Evolutionary conservation across 2,797 vertebrate species (phyloP).

Genomic region (Gymnothorax reevesii): DNA sequence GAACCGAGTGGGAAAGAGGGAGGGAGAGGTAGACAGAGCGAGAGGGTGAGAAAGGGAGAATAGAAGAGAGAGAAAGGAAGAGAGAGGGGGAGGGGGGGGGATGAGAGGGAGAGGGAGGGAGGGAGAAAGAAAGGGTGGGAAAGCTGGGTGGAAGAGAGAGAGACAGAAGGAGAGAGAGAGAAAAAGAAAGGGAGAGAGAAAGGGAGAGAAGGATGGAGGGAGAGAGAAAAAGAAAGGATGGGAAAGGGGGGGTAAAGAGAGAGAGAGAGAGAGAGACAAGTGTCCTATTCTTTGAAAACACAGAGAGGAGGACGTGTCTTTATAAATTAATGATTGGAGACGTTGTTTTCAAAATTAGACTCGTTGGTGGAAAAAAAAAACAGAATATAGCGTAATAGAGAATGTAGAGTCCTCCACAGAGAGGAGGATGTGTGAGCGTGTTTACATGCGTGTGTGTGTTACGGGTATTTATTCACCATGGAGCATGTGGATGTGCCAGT

Average conservation of each 20-base stretch:
- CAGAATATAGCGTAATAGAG: too few relatives aligned
- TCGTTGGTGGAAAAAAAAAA: too few relatives aligned
- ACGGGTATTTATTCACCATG: too few relatives aligned
- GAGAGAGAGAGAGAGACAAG: constrained; percentile 53
- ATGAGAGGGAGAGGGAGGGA: background rate
- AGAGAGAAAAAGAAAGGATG: background rate
- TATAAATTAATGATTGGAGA: too few relatives aligned
- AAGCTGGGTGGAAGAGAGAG: too few relatives aligned
- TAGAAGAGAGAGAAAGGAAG: background rate
- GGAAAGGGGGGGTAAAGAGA: background rate
- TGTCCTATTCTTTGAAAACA: constrained; percentile 63
- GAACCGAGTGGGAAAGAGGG: background rate
- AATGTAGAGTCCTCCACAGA: too few relatives aligned
- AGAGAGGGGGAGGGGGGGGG: background rate
- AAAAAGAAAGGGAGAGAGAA: background rate
- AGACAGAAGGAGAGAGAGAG: background rate
- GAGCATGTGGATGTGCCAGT: too few relatives aligned
- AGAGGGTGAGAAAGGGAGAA: too few relatives aligned
- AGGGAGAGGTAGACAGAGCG: too few relatives aligned
- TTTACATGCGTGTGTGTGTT: background rate
- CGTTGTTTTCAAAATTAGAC: too few relatives aligned
- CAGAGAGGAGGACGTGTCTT: too few relatives aligned
- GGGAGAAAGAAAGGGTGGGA: background rate
- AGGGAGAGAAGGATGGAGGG: background rate
- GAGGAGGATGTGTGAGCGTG: too few relatives aligned